A percentile compares a stretch with the other conserved stretches of the same genome.
Conservation (phyloP, 2,113 vertebrate species). For the Pelusios castaneus region DNA sequence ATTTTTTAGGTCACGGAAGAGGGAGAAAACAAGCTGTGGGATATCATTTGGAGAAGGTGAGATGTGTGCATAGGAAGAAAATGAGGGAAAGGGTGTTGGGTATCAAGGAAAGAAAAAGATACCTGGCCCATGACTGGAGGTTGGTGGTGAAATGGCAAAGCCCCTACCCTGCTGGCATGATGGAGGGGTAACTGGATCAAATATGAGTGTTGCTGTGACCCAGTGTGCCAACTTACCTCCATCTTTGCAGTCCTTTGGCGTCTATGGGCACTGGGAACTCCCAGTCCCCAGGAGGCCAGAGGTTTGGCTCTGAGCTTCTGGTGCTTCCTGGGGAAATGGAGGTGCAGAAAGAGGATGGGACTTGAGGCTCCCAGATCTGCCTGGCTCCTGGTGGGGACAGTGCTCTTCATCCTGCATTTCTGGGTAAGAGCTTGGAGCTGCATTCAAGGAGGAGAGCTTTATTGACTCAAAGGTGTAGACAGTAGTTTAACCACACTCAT, state of each 20-base stretch:
- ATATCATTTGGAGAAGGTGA: neutral
- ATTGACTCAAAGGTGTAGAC: neutral
- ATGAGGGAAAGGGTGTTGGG: neutral
- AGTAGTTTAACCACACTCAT: neutral
- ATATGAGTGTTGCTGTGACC: neutral
- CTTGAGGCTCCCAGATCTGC: neutral
- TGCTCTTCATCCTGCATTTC: neutral
- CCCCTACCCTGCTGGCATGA: neutral
- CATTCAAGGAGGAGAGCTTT: neutral
- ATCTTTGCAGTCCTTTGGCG: neutral
- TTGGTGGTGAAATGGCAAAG: neutral
- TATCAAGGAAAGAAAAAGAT: neutral
- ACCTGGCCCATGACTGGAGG: neutral
- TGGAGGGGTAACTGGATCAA: neutral
- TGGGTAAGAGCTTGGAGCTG: neutral
- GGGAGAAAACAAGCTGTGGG: neutral
- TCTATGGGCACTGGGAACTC: neutral
- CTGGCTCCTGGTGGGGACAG: neutral
- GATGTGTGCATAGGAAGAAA: rapidly evolving
- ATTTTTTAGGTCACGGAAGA: neutral
- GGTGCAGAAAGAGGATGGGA: neutral
- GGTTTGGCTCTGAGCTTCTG: neutral
- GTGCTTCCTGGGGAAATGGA: neutral
- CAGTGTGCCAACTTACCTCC: neutral
- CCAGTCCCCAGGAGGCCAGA: neutral